These are phyloP conservation scores for Gambusia holbrooki DNA, from an alignment of 2,113 vertebrate genomes.

Conservation along the genomic window DNA sequence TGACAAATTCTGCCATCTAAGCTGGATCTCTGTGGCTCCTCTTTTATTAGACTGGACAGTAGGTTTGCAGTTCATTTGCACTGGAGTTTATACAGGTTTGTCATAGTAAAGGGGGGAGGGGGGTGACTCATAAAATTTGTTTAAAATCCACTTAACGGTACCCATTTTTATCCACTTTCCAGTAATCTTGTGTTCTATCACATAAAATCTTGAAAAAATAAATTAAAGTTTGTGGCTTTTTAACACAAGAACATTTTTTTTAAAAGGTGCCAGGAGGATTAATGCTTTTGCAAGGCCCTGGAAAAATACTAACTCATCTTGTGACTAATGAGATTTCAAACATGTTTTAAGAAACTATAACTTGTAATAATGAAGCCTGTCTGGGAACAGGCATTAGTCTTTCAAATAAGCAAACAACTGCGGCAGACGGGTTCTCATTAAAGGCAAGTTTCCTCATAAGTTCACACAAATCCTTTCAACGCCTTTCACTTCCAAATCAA, in stretches of 20 bases:
- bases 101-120: too few relatives aligned
- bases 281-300: neutral
- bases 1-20: too few relatives aligned
- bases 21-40: too few relatives aligned
- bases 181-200: neutral
- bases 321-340: constrained; percentile 30
- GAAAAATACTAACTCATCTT: neutral
- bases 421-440: constrained; percentile 33
- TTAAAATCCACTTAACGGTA: too few relatives aligned
- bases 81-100: neutral
- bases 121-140: too few relatives aligned
- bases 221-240: neutral
- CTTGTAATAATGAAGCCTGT: neutral
- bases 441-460: constrained; percentile 42
- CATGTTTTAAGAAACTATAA: constrained; percentile 21
- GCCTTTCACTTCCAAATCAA: constrained; percentile 55
- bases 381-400: constrained; percentile 17
- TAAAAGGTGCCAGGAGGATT: neutral
- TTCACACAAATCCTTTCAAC: constrained; percentile 33
- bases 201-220: neutral
- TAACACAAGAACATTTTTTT: neutral
- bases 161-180: neutral
- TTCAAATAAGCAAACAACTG: constrained; percentile 42
- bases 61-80: too few relatives aligned
- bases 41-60: too few relatives aligned